These are phyloP conservation scores for Whitmania pigra DNA, from an alignment of 1,140 invertebrate species.

Conservation along the genomic window DNA sequence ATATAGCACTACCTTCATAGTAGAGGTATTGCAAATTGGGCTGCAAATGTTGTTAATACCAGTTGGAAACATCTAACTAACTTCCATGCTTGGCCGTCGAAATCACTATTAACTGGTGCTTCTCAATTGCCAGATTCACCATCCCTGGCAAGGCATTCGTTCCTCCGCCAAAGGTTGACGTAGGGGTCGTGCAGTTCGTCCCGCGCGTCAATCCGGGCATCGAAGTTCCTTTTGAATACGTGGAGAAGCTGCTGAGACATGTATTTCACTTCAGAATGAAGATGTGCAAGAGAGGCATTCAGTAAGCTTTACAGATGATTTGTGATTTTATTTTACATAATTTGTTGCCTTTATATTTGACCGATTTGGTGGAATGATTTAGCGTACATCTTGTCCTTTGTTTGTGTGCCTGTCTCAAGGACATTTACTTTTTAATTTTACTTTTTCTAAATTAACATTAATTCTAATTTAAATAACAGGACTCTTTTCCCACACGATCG, in stretches of 20 bases:
- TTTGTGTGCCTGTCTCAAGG: too few relatives aligned
- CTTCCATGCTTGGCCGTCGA: not conserved
- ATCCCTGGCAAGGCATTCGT: constrained; percentile 64
- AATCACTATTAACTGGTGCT: not conserved
- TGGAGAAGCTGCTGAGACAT: constrained; percentile 76
- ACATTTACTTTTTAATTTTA: not conserved
- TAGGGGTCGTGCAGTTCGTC: constrained; percentile 75
- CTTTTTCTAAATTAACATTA: constrained; percentile 13
- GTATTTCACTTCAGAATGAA: constrained; percentile 80
- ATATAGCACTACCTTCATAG: too few relatives aligned
- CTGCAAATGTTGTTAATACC: too few relatives aligned
- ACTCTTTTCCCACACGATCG: constrained; percentile 23
- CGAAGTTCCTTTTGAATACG: constrained; percentile 61
- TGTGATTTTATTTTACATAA: not conserved
- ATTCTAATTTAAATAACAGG: constrained; percentile 8
- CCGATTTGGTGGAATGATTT: not conserved
- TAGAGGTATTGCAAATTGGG: too few relatives aligned
- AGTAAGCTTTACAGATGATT: constrained; percentile 33
- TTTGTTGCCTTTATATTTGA: constrained; percentile 35
- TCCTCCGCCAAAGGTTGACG: constrained; percentile 87
- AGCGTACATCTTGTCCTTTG: too few relatives aligned
- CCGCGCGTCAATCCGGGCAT: constrained; percentile 66
- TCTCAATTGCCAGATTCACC: constrained; percentile 3
- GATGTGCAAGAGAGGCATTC: constrained; percentile 55
- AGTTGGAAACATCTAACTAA: too few relatives aligned